Evolutionary conservation across 2,113 vertebrate genomes (phyloP), one percentile per base, ranked within the genome.

Genomic region (Myotis davidii): DNA sequence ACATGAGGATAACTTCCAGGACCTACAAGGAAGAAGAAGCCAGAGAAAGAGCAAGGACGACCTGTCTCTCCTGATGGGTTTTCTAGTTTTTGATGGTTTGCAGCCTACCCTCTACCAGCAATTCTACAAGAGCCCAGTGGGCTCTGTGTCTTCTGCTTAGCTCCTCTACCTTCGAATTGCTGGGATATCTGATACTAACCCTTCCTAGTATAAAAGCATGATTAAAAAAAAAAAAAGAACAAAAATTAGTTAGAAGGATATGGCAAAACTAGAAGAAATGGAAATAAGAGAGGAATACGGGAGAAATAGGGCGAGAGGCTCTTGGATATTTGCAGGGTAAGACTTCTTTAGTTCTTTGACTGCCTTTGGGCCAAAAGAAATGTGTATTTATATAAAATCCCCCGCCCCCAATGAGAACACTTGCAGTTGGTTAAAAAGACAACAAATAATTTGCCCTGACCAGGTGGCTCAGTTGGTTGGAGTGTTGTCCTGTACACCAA

Each of bases 211-310:
- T 59, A 9, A 73, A 70, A 76, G 65, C 9, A 59, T 23, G 42
- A 65, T 72, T 59, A 23, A 72, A 81, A 78, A 82, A 84, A n/a
- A 48, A 84, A 76, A 81, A 90, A 83, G 81, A 48, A 54, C 70
- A 94, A 72, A 86, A 82, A 48, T 67, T 81, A 74, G 12, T 34
- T 29, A 76, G 86, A 92, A 83, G 56, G 87, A 78, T 42, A 94
- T 76, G 65, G 69, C 56, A 86, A 97, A 95, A 50, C 88, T 65
- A 29, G 69, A 90, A 94, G 93, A 86, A 97, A 67, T 92, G 90
- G 0, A 94, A 94, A 86, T 65, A 73, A 29, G 64, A 90, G 50
- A 93, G 27, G 32, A 90, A 72, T 25, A 25, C 1, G 39, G 54
- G 52, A 50, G 52, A n/a, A 56, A 29, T 25, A 29, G 27, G 54